Evolutionary conservation across 2,888 invertebrate genomes (phyloP).

Genomic region (Cephus pygmeus): DNA sequence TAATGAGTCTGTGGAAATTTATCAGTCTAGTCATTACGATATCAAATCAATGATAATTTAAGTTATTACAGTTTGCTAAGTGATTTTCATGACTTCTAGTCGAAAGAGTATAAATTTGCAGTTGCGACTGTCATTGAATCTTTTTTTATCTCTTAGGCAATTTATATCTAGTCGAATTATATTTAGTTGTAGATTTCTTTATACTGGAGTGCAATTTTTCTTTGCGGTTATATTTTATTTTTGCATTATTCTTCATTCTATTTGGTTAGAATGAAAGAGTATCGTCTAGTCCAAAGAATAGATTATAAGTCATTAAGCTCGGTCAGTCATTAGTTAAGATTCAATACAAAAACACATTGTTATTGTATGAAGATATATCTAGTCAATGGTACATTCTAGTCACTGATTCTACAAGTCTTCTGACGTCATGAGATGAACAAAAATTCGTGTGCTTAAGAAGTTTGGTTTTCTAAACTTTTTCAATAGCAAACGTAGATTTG

Average conservation of each 20-base stretch:
- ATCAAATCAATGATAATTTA: not conserved
- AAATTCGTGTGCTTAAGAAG: not conserved
- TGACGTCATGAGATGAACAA: not conserved
- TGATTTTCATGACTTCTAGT: not conserved
- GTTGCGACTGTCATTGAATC: not conserved
- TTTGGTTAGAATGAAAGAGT: constrained; percentile 52
- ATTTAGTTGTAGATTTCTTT: not conserved
- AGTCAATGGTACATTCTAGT: not conserved
- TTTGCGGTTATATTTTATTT: constrained; percentile 41
- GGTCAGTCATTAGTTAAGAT: not conserved
- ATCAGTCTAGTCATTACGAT: not conserved
- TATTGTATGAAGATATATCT: not conserved
- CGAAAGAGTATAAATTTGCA: not conserved
- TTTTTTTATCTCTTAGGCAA: not conserved
- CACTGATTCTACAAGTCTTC: not conserved
- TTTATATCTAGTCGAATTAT: not conserved
- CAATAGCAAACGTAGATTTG: not conserved
- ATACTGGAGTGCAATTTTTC: constrained; percentile 20
- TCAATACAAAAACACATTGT: not conserved
- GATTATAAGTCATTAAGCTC: constrained; percentile 13
- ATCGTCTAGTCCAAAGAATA: constrained; percentile 56
- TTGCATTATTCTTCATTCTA: constrained; percentile 50
- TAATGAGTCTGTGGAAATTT: not conserved
- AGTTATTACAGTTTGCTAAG: not conserved
- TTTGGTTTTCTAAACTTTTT: not conserved